Evolutionary conservation across 2,113 vertebrate genomes (phyloP).

Genomic region (Mastomys natalensis): DNA sequence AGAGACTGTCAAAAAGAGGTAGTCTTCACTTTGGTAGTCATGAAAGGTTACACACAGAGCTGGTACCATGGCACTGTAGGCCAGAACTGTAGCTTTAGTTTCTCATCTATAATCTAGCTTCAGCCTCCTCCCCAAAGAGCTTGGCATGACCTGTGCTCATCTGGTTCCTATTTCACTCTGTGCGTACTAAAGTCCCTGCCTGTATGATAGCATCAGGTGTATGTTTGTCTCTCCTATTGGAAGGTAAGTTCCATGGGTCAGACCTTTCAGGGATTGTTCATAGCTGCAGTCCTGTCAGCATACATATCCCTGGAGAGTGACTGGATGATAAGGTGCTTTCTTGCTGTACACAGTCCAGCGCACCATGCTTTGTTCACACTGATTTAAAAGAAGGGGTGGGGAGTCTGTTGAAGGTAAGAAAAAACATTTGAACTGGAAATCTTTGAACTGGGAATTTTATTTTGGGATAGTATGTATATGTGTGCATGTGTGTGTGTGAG

Average conservation of each 20-base stretch:
- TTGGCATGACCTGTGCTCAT: background rate
- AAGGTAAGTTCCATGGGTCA: background rate
- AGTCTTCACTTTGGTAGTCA: background rate
- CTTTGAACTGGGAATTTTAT: background rate
- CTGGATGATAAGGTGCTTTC: background rate
- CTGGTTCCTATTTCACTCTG: background rate
- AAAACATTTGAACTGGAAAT: background rate
- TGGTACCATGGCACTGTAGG: too few species aligned
- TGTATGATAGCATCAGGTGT: background rate
- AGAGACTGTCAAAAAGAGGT: background rate
- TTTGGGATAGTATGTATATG: background rate
- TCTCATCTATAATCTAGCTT: background rate
- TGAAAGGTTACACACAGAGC: background rate
- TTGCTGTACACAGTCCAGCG: background rate
- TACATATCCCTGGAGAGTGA: background rate
- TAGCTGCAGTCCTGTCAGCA: background rate
- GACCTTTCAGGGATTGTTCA: background rate
- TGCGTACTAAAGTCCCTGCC: background rate
- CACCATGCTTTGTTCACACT: background rate
- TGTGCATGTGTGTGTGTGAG: too few species aligned
- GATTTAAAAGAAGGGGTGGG: background rate
- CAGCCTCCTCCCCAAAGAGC: background rate
- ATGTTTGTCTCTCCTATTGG: background rate
- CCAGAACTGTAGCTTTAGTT: background rate
- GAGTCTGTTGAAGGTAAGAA: background rate